phyloP scores from a whole-genome alignment of 2,797 vertebrate genomes.

The Sebastes dallii region DNA sequence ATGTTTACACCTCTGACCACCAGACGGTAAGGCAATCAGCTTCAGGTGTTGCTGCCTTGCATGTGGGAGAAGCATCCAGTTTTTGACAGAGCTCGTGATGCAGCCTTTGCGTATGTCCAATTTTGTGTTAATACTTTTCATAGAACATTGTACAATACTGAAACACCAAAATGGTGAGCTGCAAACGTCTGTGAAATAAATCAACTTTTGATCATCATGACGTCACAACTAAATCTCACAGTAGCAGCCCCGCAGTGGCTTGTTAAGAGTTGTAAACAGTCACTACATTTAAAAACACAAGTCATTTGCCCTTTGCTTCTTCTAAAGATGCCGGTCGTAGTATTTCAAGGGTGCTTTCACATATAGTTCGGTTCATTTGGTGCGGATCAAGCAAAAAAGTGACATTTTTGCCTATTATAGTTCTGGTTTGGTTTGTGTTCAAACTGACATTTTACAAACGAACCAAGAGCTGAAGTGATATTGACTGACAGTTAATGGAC shows the following conservation, averaged over 20 bases:
- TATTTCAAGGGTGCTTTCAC: background rate
- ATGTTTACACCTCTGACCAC: background rate
- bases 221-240: background rate
- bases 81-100: background rate
- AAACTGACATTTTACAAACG: too few species aligned
- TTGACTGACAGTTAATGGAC: too few species aligned
- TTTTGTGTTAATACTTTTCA: background rate
- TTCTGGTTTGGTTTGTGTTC: too few species aligned
- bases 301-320: background rate
- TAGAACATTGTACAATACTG: background rate
- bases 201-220: background rate
- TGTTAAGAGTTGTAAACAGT: background rate
- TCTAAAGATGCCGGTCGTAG: background rate
- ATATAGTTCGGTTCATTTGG: background rate
- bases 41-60: background rate
- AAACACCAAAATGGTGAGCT: background rate
- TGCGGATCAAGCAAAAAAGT: background rate
- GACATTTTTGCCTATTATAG: too few species aligned
- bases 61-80: background rate
- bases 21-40: background rate
- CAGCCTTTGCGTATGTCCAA: too few species aligned
- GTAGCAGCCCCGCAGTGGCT: background rate
- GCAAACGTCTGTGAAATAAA: background rate
- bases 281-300: background rate
- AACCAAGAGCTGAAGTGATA: too few species aligned